Percentiles rank a stretch among this genome's conserved stretches.
Conservation (phyloP, 2,888 invertebrate genomes). For the Yponomeuta plumbellus region DNA sequence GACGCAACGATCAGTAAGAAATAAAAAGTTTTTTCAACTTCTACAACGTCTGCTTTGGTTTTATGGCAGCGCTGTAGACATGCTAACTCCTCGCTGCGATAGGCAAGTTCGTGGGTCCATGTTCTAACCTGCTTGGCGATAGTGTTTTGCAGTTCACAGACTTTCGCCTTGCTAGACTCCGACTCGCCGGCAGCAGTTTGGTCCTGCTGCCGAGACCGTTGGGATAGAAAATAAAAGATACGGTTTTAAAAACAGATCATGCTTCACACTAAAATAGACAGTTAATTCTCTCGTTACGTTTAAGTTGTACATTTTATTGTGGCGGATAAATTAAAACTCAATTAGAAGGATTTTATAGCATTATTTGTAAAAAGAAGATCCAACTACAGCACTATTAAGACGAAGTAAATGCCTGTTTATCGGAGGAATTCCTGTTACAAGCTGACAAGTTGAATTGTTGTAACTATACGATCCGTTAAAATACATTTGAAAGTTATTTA, state of each 20-base stretch:
- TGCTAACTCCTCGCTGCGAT: slow-evolving; percentile 10
- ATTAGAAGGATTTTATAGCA: too few relatives aligned
- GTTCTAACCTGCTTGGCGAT: slow-evolving; percentile 89
- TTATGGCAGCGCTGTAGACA: not conserved
- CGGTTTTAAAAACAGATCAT: slow-evolving; percentile 13
- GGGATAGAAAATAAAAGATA: slow-evolving; percentile 29
- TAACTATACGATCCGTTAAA: too few relatives aligned
- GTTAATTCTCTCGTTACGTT: slow-evolving; percentile 18
- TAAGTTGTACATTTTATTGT: slow-evolving; percentile 21
- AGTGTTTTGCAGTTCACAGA: slow-evolving; percentile 89
- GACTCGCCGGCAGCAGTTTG: slow-evolving; percentile 64
- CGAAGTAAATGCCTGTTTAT: too few relatives aligned
- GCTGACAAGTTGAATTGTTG: too few relatives aligned
- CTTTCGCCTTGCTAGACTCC: slow-evolving; percentile 65
- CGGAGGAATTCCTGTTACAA: too few relatives aligned
- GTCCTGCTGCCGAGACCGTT: slow-evolving; percentile 56
- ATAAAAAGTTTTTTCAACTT: slow-evolving; percentile 18
- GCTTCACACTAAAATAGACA: slow-evolving; percentile 19
- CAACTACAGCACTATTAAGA: too few relatives aligned
- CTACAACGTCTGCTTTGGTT: slow-evolving; percentile 20
- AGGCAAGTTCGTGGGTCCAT: not conserved
- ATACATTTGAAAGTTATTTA: too few relatives aligned
- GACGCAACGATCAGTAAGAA: not conserved
- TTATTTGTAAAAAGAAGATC: too few relatives aligned
- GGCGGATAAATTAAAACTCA: not conserved